A percentile compares a stretch with the other conserved stretches of the same genome.
phyloP scores from a whole-genome alignment of 1,140 invertebrate genomes.

The Drosophila murphyi region DNA sequence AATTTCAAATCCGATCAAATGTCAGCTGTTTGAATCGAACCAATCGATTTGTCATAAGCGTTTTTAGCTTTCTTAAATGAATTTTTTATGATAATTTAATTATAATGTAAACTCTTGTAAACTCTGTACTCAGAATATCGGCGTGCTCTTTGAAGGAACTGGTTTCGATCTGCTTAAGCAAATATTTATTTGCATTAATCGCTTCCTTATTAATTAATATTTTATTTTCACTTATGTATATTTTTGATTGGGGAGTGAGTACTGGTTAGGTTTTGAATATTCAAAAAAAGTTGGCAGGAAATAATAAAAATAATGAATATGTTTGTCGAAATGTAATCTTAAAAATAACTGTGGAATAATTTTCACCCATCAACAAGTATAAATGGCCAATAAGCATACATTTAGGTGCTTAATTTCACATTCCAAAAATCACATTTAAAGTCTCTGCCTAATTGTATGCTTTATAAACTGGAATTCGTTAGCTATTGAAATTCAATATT shows the following conservation, averaged over 20 bases:
- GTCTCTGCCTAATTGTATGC: conserved; percentile 19
- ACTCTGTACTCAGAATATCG: neutral
- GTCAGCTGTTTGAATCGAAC: conserved; percentile 20
- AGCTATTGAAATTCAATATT: neutral
- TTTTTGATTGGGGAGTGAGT: conserved; percentile 13
- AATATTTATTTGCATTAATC: conserved; percentile 36
- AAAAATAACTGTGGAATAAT: neutral
- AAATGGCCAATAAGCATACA: conserved; percentile 6
- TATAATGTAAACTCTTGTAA: neutral
- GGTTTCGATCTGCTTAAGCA: conserved; percentile 33
- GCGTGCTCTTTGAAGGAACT: conserved; percentile 15
- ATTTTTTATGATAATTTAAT: conserved; percentile 39
- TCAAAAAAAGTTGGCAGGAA: neutral
- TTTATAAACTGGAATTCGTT: neutral
- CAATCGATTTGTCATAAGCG: conserved; percentile 56
- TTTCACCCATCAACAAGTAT: neutral
- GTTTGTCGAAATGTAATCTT: neutral
- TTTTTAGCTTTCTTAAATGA: conserved; percentile 41
- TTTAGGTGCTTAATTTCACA: conserved; percentile 4
- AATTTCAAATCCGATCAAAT: conserved; percentile 26
- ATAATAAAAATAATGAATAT: neutral
- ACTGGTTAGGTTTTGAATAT: neutral
- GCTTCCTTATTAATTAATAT: conserved; percentile 59
- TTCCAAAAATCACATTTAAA: conserved; percentile 5
- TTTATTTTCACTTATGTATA: conserved; percentile 24